These are phyloP conservation scores for Canis aureus DNA, from an alignment of 2,113 vertebrate genomes.

Conservation along the genomic window DNA sequence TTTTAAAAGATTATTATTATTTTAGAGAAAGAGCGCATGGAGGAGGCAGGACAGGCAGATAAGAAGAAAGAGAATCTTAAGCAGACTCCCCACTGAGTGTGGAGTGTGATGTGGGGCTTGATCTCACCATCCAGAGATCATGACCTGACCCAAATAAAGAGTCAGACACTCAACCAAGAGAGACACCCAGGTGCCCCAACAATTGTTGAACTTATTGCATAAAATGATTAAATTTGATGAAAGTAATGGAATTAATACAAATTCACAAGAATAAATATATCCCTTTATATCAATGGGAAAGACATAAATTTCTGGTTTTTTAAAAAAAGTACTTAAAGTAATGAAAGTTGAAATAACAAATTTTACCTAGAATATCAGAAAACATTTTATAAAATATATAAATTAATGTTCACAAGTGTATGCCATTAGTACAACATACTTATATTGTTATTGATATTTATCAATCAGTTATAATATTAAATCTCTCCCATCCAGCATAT, in stretches of 20 bases:
- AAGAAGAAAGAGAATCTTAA: neutral
- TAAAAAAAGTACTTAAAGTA: neutral
- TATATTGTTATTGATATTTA: neutral
- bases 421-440: neutral
- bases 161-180: neutral
- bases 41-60: neutral
- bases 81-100: neutral
- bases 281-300: neutral
- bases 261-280: neutral
- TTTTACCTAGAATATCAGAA: neutral
- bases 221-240: neutral
- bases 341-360: slow-evolving; percentile 42
- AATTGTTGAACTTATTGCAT: neutral
- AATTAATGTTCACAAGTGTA: neutral
- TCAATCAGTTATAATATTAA: neutral
- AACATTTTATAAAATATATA: slow-evolving; percentile 34
- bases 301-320: neutral
- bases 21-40: neutral
- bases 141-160: neutral
- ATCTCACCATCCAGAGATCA: neutral
- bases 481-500: neutral
- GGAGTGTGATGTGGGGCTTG: neutral
- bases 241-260: neutral
- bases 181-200: neutral
- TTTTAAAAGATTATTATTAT: neutral